These are phyloP conservation scores for Cryptocheilus praepositus DNA, from an alignment of 2,888 invertebrate genomes.

Conservation along the genomic window DNA sequence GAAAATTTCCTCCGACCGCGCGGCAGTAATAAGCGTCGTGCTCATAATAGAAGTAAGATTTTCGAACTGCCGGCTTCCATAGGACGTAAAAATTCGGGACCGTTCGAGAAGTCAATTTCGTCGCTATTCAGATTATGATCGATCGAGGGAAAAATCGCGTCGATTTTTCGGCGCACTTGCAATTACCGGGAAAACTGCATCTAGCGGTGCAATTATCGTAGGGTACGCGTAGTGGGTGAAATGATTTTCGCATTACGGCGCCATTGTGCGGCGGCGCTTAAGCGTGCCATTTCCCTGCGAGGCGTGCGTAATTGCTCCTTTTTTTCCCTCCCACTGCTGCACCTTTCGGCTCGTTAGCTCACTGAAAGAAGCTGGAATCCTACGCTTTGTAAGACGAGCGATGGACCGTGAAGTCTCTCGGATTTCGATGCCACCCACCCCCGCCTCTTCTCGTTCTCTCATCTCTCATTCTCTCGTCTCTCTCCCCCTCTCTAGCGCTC, in stretches of 20 bases:
- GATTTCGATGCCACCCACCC: conserved; percentile 40
- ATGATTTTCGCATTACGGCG: conserved; percentile 32
- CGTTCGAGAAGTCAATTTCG: too few species aligned
- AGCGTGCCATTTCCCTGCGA: conserved; percentile 55
- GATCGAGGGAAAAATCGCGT: too few species aligned
- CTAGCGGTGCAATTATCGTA: not conserved
- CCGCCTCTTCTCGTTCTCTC: not conserved
- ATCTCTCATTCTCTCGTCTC: not conserved
- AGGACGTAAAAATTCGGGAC: too few species aligned
- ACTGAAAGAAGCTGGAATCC: conserved; percentile 57
- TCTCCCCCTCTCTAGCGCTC: not conserved
- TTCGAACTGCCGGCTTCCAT: too few species aligned
- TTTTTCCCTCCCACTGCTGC: conserved; percentile 12
- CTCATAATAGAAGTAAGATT: too few species aligned
- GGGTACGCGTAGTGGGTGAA: not conserved
- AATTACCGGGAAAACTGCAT: conserved; percentile 2
- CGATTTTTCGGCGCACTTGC: not conserved
- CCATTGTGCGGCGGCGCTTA: conserved; percentile 45
- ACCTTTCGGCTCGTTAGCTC: conserved; percentile 58
- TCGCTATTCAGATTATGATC: too few species aligned
- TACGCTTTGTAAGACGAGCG: conserved; percentile 58
- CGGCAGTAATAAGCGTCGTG: too few species aligned
- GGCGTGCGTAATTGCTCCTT: conserved; percentile 51
- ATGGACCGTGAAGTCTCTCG: conserved; percentile 58
- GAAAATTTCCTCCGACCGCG: too few species aligned